Percentiles rank a stretch among this genome's conserved stretches.
phyloP scores from a whole-genome alignment of 2,113 vertebrate species.

The Nibea coibor region DNA sequence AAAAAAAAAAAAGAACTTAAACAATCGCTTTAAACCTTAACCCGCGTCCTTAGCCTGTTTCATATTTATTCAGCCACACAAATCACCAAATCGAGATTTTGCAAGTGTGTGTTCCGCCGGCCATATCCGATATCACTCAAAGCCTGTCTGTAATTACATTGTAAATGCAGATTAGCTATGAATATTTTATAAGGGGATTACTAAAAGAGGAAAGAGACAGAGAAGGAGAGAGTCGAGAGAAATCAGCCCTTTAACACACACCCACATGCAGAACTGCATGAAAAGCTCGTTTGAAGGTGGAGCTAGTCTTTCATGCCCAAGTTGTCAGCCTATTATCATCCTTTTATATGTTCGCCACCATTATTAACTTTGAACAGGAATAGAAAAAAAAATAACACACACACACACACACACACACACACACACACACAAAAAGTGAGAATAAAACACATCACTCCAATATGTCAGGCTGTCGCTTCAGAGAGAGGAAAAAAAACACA shows the following conservation, averaged over 20 bases:
- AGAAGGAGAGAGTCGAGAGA: constrained; percentile 63
- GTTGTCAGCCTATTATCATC: constrained; percentile 86
- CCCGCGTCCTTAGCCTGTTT: constrained; percentile 34
- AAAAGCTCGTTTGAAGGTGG: constrained; percentile 80
- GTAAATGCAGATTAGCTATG: constrained; percentile 84
- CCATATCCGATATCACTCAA: constrained; percentile 79
- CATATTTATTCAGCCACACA: constrained; percentile 61
- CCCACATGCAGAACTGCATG: constrained; percentile 77
- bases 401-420: constrained; percentile 26
- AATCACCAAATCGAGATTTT: constrained; percentile 74
- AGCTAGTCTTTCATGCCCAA: constrained; percentile 75
- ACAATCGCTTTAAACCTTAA: constrained; percentile 27
- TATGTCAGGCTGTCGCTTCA: constrained; percentile 73
- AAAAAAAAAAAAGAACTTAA: neutral
- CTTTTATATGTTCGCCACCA: constrained; percentile 81
- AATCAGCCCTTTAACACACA: constrained; percentile 71
- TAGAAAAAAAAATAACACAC: constrained; percentile 45
- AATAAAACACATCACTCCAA: constrained; percentile 79
- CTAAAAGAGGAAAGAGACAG: constrained; percentile 78
- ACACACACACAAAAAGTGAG: constrained; percentile 54
- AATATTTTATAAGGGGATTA: constrained; percentile 84
- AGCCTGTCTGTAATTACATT: constrained; percentile 81
- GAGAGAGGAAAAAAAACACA: constrained; percentile 62
- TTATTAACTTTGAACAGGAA: constrained; percentile 77
- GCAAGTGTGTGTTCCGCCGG: constrained; percentile 58